Evolutionary conservation across 2,113 vertebrate genomes (phyloP).

Genomic region (Balaeniceps rex): DNA sequence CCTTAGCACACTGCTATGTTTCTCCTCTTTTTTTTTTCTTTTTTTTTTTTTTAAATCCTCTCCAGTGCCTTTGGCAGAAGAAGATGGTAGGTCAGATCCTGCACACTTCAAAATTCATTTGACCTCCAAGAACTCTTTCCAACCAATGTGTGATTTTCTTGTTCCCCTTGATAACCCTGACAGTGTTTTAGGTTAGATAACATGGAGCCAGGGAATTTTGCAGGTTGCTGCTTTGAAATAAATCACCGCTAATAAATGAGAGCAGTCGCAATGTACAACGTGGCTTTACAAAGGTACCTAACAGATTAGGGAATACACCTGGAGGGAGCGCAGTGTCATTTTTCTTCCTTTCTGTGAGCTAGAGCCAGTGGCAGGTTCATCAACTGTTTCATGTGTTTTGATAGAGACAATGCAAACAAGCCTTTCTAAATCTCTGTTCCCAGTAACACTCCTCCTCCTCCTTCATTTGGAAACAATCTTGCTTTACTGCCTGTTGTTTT

Average conservation of each 20-base stretch:
- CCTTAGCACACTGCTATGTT: neutral
- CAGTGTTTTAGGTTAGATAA: neutral
- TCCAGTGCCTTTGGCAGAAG: neutral
- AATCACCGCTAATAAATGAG: neutral
- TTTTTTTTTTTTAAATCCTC: neutral
- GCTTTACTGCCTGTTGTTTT: neutral
- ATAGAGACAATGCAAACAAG: neutral
- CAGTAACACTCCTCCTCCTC: neutral
- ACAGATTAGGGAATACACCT: neutral
- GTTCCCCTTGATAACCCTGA: neutral
- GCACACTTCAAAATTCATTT: neutral
- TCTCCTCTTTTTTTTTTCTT: neutral
- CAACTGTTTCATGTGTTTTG: neutral
- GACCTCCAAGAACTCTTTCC: neutral
- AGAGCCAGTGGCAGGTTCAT: neutral
- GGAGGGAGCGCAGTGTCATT: neutral
- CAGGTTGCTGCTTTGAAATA: neutral
- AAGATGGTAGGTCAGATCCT: neutral
- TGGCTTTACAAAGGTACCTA: neutral
- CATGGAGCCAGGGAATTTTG: neutral
- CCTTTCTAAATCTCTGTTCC: neutral
- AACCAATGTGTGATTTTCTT: neutral
- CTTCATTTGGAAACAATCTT: neutral
- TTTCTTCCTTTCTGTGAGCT: neutral
- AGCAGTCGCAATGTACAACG: neutral